Conservation (phyloP, 2,888 invertebrate genomes). For the Tetanocera ferruginea region DNA sequence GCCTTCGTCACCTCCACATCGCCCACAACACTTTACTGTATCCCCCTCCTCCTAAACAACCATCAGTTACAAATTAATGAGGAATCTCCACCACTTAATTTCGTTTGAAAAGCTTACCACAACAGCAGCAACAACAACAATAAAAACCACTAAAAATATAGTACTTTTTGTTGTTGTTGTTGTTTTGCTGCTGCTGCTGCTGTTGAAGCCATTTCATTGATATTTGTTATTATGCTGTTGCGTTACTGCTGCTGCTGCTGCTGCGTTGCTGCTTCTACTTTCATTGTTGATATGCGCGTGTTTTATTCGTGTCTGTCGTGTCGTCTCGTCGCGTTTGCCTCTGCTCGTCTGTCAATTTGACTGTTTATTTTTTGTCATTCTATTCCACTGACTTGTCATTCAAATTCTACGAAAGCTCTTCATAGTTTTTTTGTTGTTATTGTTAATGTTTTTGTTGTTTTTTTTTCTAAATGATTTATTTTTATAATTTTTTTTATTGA, state of each 20-base stretch:
- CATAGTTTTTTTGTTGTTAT: background rate
- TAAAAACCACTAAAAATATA: background rate
- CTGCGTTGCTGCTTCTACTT: background rate
- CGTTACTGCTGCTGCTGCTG: background rate
- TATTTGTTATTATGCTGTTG: background rate
- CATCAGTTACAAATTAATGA: background rate
- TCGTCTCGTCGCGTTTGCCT: background rate
- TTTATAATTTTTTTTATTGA: background rate
- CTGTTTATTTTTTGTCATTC: background rate
- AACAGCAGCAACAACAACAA: background rate
- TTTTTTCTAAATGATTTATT: constrained; percentile 10
- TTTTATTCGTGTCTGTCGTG: background rate
- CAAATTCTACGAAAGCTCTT: background rate
- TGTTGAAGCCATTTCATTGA: background rate
- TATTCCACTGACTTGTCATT: background rate
- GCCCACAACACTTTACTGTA: too few species aligned
- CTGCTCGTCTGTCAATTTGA: background rate
- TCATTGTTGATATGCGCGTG: too few species aligned
- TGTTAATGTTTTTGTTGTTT: background rate
- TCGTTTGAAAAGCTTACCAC: background rate
- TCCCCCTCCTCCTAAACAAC: constrained; percentile 18
- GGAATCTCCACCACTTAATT: background rate
- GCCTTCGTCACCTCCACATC: too few species aligned
- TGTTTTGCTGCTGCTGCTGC: background rate
- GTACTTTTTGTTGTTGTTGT: background rate